phyloP scores from a whole-genome alignment of 2,888 invertebrate genomes.

The Escarpia spicata region DNA sequence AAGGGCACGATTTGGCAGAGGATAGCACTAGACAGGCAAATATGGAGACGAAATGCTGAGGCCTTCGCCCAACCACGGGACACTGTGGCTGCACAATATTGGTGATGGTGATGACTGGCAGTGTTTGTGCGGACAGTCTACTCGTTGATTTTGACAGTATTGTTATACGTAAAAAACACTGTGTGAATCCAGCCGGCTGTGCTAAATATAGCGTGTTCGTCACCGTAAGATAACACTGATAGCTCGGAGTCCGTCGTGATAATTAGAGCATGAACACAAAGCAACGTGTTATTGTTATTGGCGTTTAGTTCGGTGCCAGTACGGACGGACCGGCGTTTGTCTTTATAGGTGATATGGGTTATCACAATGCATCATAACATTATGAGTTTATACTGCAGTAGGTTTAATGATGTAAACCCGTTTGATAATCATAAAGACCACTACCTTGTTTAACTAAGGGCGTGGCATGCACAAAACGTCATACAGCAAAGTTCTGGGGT shows the following conservation, averaged over 20 bases:
- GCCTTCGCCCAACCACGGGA: too few species aligned
- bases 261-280: not conserved
- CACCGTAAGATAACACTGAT: not conserved
- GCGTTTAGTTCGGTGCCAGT: not conserved
- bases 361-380: not conserved
- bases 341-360: not conserved
- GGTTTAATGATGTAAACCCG: too few species aligned
- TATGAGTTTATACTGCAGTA: too few species aligned
- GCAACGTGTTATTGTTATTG: not conserved
- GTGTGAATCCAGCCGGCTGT: not conserved
- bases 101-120: not conserved
- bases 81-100: not conserved
- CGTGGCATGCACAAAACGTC: not conserved
- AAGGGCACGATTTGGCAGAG: too few species aligned
- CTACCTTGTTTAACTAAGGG: not conserved
- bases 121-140: not conserved
- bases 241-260: not conserved
- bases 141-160: not conserved
- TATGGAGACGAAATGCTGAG: too few species aligned
- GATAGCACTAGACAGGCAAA: too few species aligned
- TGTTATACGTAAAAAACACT: not conserved
- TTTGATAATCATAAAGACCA: not conserved
- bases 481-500: not conserved
- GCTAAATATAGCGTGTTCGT: not conserved
- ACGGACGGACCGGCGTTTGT: not conserved